These are phyloP conservation scores for Paralvinella palmiformis DNA, from an alignment of 1,140 invertebrate species.

Conservation along the genomic window DNA sequence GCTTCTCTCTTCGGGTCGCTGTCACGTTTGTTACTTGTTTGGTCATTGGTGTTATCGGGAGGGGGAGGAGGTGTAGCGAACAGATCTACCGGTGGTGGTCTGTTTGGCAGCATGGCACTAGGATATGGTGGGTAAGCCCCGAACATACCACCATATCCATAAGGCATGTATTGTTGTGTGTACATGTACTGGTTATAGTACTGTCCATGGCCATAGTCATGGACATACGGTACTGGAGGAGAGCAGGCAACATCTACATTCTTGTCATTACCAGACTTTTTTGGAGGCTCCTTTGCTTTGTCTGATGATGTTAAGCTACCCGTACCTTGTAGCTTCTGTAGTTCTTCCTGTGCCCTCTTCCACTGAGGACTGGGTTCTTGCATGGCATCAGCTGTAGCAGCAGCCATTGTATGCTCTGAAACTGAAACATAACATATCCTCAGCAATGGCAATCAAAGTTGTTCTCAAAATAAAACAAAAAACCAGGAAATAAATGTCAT, in stretches of 20 bases:
- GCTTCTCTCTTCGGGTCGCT: background rate
- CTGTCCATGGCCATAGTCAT: background rate
- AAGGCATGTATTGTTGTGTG: no score
- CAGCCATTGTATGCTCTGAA: no score
- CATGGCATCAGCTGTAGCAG: no score
- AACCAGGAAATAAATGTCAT: no score
- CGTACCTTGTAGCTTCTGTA: constrained; percentile 7
- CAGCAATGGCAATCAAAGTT: no score
- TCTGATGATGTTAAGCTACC: background rate
- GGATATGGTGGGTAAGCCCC: no score
- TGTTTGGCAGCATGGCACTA: no score
- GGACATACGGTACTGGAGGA: background rate
- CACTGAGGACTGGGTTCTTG: constrained; percentile 6
- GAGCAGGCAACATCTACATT: background rate
- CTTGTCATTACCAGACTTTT: background rate
- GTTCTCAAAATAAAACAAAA: no score
- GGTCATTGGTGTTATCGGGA: background rate
- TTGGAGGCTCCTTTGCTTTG: constrained; percentile 1
- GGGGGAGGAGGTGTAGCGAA: background rate
- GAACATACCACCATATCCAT: no score
- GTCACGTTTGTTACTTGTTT: background rate
- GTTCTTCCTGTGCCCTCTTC: constrained; percentile 5
- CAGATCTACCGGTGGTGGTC: no score
- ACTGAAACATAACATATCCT: no score
- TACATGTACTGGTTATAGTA: background rate